Conservation (phyloP, 2,113 vertebrate species). For the Centropristis striata region DNA sequence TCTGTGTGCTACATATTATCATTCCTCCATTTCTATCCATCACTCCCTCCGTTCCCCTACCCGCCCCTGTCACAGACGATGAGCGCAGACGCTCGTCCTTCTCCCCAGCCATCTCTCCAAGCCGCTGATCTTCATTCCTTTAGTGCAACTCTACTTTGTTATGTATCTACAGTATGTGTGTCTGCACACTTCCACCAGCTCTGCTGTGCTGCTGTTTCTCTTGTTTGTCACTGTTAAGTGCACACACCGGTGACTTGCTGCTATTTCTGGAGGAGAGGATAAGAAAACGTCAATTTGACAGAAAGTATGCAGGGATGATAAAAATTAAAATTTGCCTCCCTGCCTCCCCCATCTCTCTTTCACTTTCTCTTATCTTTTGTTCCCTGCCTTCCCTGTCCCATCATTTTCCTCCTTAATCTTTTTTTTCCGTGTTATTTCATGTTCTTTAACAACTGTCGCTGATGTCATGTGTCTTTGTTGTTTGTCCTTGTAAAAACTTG, state of each 20-base stretch:
- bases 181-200: slow-evolving; percentile 1
- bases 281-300: slow-evolving; percentile 49
- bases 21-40: slow-evolving; percentile 49
- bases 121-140: slow-evolving; percentile 59
- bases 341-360: slow-evolving; percentile 5
- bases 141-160: slow-evolving; percentile 63
- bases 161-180: slow-evolving; percentile 33
- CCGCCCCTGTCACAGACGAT: slow-evolving; percentile 49
- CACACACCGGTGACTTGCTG: slow-evolving; percentile 45
- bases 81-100: slow-evolving; percentile 45
- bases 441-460: slow-evolving; percentile 10
- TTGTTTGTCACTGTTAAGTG: slow-evolving; percentile 71
- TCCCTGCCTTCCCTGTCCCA: slow-evolving; percentile 2
- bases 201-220: slow-evolving; percentile 36
- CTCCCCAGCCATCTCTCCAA: slow-evolving; percentile 46
- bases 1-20: slow-evolving; percentile 52
- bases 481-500: slow-evolving; percentile 33
- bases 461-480: slow-evolving; percentile 30
- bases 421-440: neutral
- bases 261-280: slow-evolving; percentile 66
- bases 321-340: slow-evolving; percentile 8
- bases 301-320: slow-evolving; percentile 36
- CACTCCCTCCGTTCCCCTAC: slow-evolving; percentile 25
- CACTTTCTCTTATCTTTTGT: slow-evolving; percentile 29
- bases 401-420: slow-evolving; percentile 23